Evolutionary conservation across 2,888 invertebrate genomes (phyloP), one percentile per base, ranked within the genome.

Genomic region (Troides helena): DNA sequence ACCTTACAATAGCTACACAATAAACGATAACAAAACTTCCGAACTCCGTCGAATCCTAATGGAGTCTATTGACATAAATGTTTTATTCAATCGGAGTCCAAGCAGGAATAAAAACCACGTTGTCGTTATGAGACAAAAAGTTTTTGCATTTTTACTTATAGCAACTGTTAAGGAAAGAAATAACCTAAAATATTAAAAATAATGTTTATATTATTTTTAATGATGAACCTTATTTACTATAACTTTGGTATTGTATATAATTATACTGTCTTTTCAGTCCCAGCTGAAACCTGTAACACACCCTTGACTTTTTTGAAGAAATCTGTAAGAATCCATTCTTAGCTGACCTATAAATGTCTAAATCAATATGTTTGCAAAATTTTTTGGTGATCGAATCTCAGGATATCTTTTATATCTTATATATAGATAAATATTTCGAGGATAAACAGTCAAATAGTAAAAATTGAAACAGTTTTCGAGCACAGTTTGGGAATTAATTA

Each of bases 31-130:
- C 81, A 80, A 82, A 87, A 85, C 81, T 85, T 80, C 74, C 72
- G 70, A 85, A 88, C 85, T 88, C 80, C 76, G 80, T 84, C 80
- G 85, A 85, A 86, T 86, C 84, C 85, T 88, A 89, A 90, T 89
- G 87, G 88, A 86, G 82, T 86, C 86, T 86, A 90, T 89, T 88
- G 89, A 89, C 89, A 90, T 89, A 89, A 90, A 90, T 90, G 90
- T 90, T 90, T 90, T 90, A 90, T 90, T 90, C 90, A 90, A 89
- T 90, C 85, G 89, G 81, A 81, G 84, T 85, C 80, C 78, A 81
- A 81, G 88, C 87, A 88, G 89, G 89, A 89, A 88, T 88, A 89
- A 89, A 89, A 88, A 88, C 84, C 85, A 85, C 86, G 87, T 85
- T 85, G 82, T 89, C 88, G 88, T 89, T 88, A 89, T 84, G 87